Base-by-base conservation (phyloP, 2,888 invertebrate genomes). In the Dyspetes luteomarginatus region DNA sequence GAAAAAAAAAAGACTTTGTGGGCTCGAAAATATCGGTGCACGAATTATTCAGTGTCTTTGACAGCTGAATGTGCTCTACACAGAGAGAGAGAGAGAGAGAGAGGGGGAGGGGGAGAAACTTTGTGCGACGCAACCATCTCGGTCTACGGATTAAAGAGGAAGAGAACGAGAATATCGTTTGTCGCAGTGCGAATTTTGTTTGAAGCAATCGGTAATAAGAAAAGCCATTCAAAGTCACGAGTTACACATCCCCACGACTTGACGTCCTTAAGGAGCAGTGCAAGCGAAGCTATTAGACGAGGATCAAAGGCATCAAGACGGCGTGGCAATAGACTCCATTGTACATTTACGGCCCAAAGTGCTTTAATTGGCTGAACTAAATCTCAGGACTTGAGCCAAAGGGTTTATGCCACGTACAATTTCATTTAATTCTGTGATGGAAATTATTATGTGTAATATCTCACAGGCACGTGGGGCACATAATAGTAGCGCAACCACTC, bases 361-460 rank as follows among this genome's bases (percentile, higher is more conserved):
- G 77, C 74, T 65, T 2, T 58, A 24, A 56, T 60, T 60, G 24
- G 48, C 52, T 19, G 65, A 67, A 26, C 55, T 75, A 50, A 79
- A 73, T 68, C 77, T 72, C 55, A 50, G 17, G 77, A 36, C 26
- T 65, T 69, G 5, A 64, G 52, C 56, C 76, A 77, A 78, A 75
- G 78, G 71, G 75, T 62, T 75, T 64, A 60, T 73, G 52, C 50
- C 55, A 67, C 45, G 28, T 55, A 55, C 55, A 75, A 75, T 68
- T 76, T 82, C 75, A 69, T 45, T 67, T 52, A 12, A 65, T 56
- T 71, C 72, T 72, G 65, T 65, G 55, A 45, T 50, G 64, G 67
- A 69, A 82, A 78, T 78, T 82, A 82, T n/a, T n/a, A 78, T 64
- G 73, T 72, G 71, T 28, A 67, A 78, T 74, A 74, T 64, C 19